Conservation (phyloP, 1,140 invertebrate species). For the Heliconius hermathena region DNA sequence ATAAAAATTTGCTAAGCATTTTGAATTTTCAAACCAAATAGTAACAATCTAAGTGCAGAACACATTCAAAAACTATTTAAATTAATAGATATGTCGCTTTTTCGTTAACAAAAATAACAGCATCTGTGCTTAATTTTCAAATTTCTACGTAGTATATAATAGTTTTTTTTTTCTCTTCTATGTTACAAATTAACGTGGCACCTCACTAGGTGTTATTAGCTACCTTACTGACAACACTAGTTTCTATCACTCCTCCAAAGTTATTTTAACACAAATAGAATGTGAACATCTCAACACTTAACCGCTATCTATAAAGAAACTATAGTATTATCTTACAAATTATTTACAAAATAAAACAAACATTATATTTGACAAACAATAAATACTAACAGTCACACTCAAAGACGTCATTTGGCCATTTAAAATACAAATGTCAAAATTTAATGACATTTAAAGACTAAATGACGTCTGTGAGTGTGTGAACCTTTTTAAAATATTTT, state of each 20-base stretch:
- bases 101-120: constrained; percentile 57
- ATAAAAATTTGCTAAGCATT: constrained; percentile 27
- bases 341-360: constrained; percentile 58
- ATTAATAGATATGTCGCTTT: constrained; percentile 53
- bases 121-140: constrained; percentile 48
- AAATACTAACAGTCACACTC: constrained; percentile 13
- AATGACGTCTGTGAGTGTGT: background rate
- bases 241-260: constrained; percentile 39
- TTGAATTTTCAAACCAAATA: constrained; percentile 19
- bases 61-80: constrained; percentile 34
- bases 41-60: constrained; percentile 35
- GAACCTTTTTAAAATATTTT: background rate
- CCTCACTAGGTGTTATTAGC: constrained; percentile 26
- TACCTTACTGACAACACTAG: constrained; percentile 8
- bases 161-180: constrained; percentile 8
- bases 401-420: background rate
- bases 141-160: constrained; percentile 43
- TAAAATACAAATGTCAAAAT: background rate
- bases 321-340: constrained; percentile 55
- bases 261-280: constrained; percentile 72
- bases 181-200: constrained; percentile 9
- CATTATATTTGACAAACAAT: constrained; percentile 22
- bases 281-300: constrained; percentile 73
- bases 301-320: constrained; percentile 54
- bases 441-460: background rate